A percentile compares a stretch with the other conserved stretches of the same genome.
Evolutionary conservation across 1,140 invertebrate species (phyloP).

Genomic region (Globodera ellingtonae): DNA sequence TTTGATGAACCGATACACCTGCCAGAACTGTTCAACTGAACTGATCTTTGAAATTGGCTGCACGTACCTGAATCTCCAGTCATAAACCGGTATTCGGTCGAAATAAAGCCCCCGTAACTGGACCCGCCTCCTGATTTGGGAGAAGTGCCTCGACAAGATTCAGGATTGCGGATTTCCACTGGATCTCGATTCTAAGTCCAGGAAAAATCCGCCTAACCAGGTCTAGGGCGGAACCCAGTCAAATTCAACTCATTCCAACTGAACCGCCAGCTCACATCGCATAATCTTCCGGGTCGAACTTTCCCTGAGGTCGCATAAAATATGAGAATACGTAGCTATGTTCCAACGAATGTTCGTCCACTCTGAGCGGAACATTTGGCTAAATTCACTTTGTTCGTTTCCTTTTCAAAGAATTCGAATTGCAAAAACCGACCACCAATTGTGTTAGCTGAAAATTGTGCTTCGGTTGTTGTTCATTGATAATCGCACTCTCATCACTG

Average conservation of each 20-base stretch:
- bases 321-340: constrained; percentile 88
- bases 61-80: constrained; percentile 66
- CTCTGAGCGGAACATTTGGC: not conserved
- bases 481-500: not conserved
- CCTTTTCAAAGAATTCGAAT: not conserved
- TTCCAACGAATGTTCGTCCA: constrained; percentile 79
- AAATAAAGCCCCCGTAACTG: too few species aligned
- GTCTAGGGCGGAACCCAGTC: too few species aligned
- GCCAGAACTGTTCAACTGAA: constrained; percentile 94
- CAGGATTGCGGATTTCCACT: too few species aligned
- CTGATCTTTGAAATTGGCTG: constrained; percentile 75
- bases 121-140: too few species aligned
- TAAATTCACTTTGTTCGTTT: not conserved
- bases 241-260: not conserved
- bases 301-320: constrained; percentile 75
- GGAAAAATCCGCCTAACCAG: too few species aligned
- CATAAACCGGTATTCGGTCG: too few species aligned
- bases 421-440: not conserved
- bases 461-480: not conserved
- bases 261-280: constrained; percentile 70
- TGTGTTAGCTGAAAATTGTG: not conserved
- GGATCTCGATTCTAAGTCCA: too few species aligned
- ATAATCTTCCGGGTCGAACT: constrained; percentile 74
- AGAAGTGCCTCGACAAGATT: too few species aligned
- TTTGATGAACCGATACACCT: constrained; percentile 85